Conservation (phyloP, 2,113 vertebrate genomes). For the Macroglossus sobrinus region DNA sequence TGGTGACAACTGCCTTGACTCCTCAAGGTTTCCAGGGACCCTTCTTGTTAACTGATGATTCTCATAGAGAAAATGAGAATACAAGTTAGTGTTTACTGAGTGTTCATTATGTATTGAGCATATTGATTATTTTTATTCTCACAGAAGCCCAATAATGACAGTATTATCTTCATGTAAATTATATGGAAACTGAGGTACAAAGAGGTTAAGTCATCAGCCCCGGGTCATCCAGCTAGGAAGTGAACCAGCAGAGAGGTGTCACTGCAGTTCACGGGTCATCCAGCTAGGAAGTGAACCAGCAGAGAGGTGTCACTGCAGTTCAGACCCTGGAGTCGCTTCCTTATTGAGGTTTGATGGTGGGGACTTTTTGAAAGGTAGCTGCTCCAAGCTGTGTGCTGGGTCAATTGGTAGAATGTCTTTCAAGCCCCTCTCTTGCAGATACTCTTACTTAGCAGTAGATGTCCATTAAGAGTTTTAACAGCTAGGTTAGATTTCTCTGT, state of each 20-base stretch:
- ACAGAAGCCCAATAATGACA: not conserved
- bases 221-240: accelerated
- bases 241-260: too few relatives aligned
- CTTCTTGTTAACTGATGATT: not conserved
- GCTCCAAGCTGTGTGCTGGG: not conserved
- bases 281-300: too few relatives aligned
- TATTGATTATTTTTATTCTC: not conserved
- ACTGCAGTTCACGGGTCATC: too few relatives aligned
- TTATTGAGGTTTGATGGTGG: not conserved
- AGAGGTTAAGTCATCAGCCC: not conserved
- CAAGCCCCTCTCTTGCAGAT: not conserved
- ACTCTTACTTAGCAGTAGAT: not conserved
- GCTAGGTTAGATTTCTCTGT: not conserved
- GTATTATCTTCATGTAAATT: not conserved
- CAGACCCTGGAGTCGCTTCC: not conserved
- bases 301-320: too few relatives aligned
- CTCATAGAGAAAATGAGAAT: not conserved
- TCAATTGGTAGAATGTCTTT: not conserved
- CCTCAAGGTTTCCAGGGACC: not conserved
- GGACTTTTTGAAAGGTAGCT: not conserved
- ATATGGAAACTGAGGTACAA: not conserved
- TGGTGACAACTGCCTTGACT: not conserved
- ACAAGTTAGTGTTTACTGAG: not conserved
- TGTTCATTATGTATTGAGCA: not conserved
- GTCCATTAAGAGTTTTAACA: not conserved